phyloP scores from a whole-genome alignment of 1,140 invertebrate genomes.

The Calosoma granatense region DNA sequence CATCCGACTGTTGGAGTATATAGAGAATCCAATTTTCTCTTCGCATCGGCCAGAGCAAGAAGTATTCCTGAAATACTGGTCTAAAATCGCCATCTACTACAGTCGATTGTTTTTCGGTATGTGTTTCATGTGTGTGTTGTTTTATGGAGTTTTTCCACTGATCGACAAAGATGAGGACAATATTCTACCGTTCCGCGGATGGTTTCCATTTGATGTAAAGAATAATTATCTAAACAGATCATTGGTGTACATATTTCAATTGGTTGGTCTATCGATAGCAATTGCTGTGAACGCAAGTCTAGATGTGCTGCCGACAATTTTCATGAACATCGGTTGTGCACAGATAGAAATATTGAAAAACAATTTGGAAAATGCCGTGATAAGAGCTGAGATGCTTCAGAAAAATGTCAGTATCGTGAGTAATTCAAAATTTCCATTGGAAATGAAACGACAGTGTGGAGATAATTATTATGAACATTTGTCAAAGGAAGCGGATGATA shows the following conservation, averaged over 20 bases:
- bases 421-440: not conserved
- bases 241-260: not conserved
- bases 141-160: not conserved
- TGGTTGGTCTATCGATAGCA: not conserved
- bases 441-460: not conserved
- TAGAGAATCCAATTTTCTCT: not conserved
- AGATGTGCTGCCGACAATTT: not conserved
- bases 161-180: not conserved
- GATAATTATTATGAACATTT: not conserved
- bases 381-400: not conserved
- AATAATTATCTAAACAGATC: not conserved
- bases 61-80: not conserved
- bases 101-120: not conserved
- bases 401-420: not conserved
- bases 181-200: not conserved
- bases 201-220: constrained; percentile 4
- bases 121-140: not conserved
- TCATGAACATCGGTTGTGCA: not conserved
- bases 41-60: not conserved
- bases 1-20: not conserved
- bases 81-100: not conserved
- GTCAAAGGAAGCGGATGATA: not conserved
- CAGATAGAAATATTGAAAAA: not conserved
- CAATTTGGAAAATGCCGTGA: constrained; percentile 1
- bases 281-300: not conserved